phyloP scores from a whole-genome alignment of 2,113 vertebrate genomes.

The Bolborhynchus lineola region DNA sequence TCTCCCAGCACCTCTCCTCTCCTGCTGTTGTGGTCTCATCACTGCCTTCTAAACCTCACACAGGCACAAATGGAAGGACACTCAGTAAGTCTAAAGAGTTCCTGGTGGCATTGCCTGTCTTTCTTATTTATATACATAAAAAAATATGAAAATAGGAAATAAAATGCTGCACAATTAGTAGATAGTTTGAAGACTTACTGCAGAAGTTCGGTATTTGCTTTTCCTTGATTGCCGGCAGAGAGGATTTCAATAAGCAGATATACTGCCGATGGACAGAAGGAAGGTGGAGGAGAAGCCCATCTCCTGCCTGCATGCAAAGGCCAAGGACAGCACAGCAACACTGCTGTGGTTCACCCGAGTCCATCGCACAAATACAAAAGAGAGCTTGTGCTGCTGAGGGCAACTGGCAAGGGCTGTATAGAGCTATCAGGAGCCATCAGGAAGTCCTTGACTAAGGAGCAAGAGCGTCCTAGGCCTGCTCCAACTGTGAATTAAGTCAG shows the following conservation, averaged over 20 bases:
- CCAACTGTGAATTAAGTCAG: neutral
- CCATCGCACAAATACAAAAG: constrained; percentile 49
- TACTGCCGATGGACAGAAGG: neutral
- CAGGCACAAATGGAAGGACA: neutral
- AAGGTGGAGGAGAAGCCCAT: neutral
- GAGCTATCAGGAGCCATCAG: constrained; percentile 31
- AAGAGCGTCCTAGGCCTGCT: neutral
- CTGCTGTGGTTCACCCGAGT: constrained; percentile 1
- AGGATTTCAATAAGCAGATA: neutral
- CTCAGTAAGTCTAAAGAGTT: neutral
- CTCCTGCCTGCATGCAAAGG: neutral
- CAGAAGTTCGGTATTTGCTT: neutral
- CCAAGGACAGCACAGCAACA: neutral
- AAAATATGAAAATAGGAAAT: neutral
- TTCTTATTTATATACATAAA: neutral
- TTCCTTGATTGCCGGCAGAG: neutral
- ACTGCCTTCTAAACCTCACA: neutral
- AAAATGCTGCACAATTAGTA: neutral
- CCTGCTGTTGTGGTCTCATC: fast-evolving
- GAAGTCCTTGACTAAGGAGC: neutral
- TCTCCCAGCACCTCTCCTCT: neutral
- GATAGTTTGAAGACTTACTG: fast-evolving
- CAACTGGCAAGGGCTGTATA: neutral
- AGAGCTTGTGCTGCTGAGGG: neutral
- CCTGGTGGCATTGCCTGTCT: neutral